phyloP scores from a whole-genome alignment of 2,113 vertebrate genomes.

The Neofelis nebulosa region DNA sequence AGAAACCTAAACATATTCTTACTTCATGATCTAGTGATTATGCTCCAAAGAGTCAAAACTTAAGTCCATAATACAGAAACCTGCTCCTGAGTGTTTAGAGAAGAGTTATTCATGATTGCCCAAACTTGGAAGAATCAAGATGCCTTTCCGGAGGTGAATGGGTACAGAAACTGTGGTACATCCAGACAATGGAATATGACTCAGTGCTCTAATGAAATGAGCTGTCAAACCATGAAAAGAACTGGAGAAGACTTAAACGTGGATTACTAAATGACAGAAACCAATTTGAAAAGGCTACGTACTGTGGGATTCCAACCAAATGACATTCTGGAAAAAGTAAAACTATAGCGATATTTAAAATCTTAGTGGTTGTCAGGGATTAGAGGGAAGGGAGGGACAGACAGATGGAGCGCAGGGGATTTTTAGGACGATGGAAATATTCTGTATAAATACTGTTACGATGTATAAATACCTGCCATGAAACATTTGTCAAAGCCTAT shows the following conservation, averaged over 20 bases:
- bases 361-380: background rate
- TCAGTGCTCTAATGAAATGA: background rate
- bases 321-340: background rate
- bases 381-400: background rate
- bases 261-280: background rate
- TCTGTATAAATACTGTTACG: background rate
- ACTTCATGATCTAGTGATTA: background rate
- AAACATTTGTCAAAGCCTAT: background rate
- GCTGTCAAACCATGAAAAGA: background rate
- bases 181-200: background rate
- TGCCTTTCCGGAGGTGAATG: background rate
- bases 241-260: background rate
- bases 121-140: background rate
- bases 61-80: background rate
- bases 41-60: background rate
- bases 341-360: background rate
- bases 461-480: too few relatives aligned
- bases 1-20: background rate
- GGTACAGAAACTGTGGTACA: background rate
- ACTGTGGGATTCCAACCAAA: background rate
- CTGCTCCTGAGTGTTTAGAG: background rate
- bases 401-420: background rate
- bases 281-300: background rate
- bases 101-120: background rate
- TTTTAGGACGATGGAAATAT: background rate